These are phyloP conservation scores for Rousettus leschenaultii DNA, from an alignment of 2,113 vertebrate species.

Conservation along the genomic window DNA sequence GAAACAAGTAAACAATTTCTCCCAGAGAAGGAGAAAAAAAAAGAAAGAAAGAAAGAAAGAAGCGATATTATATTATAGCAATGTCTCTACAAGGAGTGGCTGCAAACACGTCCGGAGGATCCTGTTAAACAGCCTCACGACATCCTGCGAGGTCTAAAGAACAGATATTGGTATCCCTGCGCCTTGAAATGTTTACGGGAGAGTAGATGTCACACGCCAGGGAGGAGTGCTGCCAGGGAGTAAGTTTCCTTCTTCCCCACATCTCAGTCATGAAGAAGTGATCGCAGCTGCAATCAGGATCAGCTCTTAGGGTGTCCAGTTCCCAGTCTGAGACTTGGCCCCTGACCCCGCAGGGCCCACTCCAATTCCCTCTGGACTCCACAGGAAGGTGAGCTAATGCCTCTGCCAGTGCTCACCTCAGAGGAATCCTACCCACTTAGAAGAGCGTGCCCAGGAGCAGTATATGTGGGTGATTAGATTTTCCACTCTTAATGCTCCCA, in stretches of 20 bases:
- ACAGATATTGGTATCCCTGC: not conserved
- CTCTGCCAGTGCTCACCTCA: fast-evolving
- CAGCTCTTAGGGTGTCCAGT: not conserved
- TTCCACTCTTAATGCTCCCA: not conserved
- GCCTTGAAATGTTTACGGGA: not conserved
- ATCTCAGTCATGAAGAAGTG: not conserved
- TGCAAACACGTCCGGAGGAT: not conserved
- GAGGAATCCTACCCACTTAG: not conserved
- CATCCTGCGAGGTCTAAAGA: not conserved
- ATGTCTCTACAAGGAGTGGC: not conserved
- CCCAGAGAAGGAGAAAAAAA: not conserved
- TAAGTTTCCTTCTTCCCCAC: not conserved
- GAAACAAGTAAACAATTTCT: not conserved
- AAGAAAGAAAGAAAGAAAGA: not conserved
- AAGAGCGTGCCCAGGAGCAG: not conserved
- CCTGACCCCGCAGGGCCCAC: not conserved
- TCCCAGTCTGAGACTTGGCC: not conserved
- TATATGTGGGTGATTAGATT: fast-evolving
- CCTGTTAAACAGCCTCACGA: not conserved
- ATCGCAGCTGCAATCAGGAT: fast-evolving
- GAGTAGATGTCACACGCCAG: not conserved
- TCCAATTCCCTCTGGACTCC: not conserved
- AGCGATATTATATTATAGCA: not conserved
- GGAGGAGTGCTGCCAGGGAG: not conserved
- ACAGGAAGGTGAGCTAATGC: not conserved